A percentile compares a stretch with the other conserved stretches of the same genome.
These are phyloP conservation scores for Momotus momota DNA, from an alignment of 2,797 vertebrate species.

Conservation along the genomic window DNA sequence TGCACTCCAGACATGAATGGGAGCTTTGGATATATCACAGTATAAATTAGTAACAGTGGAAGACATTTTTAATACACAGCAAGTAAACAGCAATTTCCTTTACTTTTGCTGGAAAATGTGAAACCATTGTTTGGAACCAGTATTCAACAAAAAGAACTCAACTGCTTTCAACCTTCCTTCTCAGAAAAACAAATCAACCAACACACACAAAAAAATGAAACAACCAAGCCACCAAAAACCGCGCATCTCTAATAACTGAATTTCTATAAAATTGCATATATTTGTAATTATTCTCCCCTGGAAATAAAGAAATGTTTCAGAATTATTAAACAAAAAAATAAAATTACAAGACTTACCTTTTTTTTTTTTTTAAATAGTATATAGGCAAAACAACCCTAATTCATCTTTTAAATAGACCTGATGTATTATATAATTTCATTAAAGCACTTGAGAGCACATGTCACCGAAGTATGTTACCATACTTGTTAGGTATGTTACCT, in stretches of 20 bases:
- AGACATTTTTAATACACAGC: background rate
- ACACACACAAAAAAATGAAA: background rate
- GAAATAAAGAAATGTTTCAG: background rate
- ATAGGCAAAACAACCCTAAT: accelerated
- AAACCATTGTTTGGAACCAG: background rate
- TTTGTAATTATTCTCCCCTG: background rate
- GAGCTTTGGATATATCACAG: background rate
- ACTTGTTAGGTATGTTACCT: background rate
- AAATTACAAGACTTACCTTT: background rate
- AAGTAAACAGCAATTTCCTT: background rate
- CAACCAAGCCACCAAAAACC: background rate
- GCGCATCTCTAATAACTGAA: background rate
- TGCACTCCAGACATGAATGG: accelerated
- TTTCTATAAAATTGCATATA: background rate
- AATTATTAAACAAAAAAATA: too few relatives aligned
- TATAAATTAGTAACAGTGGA: background rate
- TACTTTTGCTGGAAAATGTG: background rate
- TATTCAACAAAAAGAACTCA: background rate
- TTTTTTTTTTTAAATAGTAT: background rate
- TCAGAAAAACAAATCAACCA: background rate
- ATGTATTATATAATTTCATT: background rate
- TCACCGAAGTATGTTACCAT: background rate
- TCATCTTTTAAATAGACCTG: background rate
- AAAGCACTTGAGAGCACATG: background rate
- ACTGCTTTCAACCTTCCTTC: background rate